Percentiles rank a stretch among this genome's conserved stretches.
Evolutionary conservation across 2,113 vertebrate species (phyloP).

Genomic region (Thryonomys swinderianus): DNA sequence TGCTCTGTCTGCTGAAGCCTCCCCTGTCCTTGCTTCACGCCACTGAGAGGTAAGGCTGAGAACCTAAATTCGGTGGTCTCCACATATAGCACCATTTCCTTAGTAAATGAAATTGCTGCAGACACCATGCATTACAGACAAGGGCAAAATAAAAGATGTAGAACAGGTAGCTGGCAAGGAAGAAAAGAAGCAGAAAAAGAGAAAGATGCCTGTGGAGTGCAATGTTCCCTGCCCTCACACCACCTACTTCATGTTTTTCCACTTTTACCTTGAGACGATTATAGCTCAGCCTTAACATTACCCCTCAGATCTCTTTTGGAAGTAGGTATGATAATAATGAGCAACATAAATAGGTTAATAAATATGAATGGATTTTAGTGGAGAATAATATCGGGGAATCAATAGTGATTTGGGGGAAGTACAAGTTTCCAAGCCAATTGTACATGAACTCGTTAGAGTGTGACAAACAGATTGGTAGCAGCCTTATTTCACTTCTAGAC

Average conservation of each 20-base stretch:
- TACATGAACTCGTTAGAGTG: not conserved
- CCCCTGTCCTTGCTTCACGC: not conserved
- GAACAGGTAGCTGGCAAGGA: not conserved
- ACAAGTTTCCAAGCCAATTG: not conserved
- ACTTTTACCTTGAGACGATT: not conserved
- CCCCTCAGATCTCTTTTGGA: not conserved
- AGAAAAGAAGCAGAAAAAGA: not conserved
- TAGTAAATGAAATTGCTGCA: not conserved
- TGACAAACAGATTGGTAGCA: not conserved
- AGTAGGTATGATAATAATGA: not conserved
- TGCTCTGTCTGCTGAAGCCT: not conserved
- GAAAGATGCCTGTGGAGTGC: not conserved
- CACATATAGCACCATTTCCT: not conserved
- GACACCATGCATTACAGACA: not conserved
- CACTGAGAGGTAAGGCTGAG: not conserved
- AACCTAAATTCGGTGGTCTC: not conserved
- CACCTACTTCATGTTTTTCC: not conserved
- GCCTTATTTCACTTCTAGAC: not conserved
- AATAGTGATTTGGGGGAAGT: not conserved
- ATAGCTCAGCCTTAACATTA: not conserved
- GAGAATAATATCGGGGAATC: not conserved
- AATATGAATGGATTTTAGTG: not conserved
- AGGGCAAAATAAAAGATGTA: not conserved
- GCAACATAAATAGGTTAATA: not conserved
- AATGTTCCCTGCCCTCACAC: not conserved